Conservation (phyloP, 2,113 vertebrate species). For the Myotis yumanensis region DNA sequence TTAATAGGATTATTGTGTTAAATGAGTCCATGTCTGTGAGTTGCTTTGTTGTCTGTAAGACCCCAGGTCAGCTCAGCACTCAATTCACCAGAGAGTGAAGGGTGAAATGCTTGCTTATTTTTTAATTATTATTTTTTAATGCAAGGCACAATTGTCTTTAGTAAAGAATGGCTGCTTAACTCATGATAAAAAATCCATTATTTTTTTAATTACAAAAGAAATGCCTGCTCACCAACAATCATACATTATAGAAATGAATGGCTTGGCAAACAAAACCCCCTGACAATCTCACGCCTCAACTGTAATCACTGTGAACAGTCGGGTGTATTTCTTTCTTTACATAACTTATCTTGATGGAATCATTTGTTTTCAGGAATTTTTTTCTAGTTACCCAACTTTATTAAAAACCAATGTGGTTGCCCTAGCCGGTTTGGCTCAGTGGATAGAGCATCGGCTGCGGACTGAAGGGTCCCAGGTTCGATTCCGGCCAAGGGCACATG, state of each 20-base stretch:
- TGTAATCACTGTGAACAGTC: background rate
- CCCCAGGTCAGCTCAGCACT: background rate
- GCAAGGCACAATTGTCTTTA: background rate
- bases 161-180: background rate
- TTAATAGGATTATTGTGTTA: background rate
- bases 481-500: too few species aligned
- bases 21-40: background rate
- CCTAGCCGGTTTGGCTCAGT: too few species aligned
- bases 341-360: background rate
- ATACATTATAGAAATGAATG: background rate
- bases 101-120: background rate
- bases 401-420: background rate
- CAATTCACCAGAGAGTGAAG: background rate
- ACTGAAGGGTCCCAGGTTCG: too few species aligned
- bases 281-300: background rate
- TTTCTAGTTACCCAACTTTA: background rate
- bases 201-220: constrained; percentile 32
- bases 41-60: background rate
- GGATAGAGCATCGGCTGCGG: too few species aligned
- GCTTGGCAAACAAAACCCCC: background rate
- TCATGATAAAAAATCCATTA: background rate
- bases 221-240: background rate
- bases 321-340: background rate
- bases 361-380: background rate
- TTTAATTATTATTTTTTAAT: background rate